Evolutionary conservation across 2,113 vertebrate genomes (phyloP).

Genomic region (Furnarius figulus): DNA sequence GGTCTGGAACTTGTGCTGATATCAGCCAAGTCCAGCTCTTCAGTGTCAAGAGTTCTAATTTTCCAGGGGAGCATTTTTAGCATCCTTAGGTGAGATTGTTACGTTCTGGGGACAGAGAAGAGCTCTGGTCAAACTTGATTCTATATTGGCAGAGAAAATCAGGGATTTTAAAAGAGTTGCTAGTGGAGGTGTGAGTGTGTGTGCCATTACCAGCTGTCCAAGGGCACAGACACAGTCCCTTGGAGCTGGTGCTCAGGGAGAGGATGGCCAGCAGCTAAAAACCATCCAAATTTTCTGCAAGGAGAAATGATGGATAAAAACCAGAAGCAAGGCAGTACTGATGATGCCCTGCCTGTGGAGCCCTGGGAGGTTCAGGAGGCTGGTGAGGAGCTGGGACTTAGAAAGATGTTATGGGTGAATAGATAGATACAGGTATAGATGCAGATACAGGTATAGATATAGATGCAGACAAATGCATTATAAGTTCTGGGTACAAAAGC

Average conservation of each 20-base stretch:
- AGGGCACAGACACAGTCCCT: rapidly evolving
- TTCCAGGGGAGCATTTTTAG: not conserved
- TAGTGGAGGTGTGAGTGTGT: not conserved
- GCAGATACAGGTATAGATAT: not conserved
- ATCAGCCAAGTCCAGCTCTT: not conserved
- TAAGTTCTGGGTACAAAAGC: not conserved
- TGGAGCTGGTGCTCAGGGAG: not conserved
- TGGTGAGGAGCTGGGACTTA: not conserved
- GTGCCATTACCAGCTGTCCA: rapidly evolving
- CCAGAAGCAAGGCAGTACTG: rapidly evolving
- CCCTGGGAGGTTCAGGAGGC: not conserved
- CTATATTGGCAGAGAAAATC: not conserved
- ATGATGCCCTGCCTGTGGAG: not conserved
- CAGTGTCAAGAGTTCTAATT: not conserved
- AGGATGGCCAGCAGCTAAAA: not conserved
- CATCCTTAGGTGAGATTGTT: not conserved
- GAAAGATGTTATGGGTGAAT: not conserved
- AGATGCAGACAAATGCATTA: not conserved
- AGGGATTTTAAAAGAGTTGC: not conserved
- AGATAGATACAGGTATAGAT: not conserved
- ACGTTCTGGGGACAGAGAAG: not conserved
- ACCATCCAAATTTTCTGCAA: not conserved
- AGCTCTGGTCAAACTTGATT: not conserved
- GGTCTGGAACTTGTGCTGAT: not conserved
- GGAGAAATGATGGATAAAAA: not conserved